phyloP scores from a whole-genome alignment of 2,797 vertebrate genomes.

The Syngnathus acus region DNA sequence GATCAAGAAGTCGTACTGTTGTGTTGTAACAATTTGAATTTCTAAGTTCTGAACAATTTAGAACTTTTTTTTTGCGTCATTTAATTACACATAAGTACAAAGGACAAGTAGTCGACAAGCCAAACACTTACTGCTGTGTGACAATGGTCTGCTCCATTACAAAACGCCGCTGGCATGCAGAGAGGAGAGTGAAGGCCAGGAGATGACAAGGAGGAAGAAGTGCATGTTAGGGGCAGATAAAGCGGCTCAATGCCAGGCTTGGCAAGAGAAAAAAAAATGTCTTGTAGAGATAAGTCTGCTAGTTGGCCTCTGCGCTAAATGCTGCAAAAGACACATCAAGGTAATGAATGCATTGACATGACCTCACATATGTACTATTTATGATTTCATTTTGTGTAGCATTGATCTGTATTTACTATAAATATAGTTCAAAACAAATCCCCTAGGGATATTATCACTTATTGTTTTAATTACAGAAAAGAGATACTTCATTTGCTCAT shows the following conservation, averaged over 20 bases:
- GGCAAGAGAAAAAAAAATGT: slow-evolving; percentile 29
- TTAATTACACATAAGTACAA: too few species aligned
- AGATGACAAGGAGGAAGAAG: slow-evolving; percentile 25
- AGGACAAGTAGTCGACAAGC: slow-evolving; percentile 12
- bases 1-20: too few species aligned
- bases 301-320: slow-evolving; percentile 30
- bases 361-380: too few species aligned
- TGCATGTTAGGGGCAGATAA: slow-evolving; percentile 59
- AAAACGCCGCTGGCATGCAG: slow-evolving; percentile 35
- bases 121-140: slow-evolving; percentile 60
- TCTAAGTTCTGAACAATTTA: too few species aligned
- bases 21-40: too few species aligned
- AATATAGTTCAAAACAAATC: too few species aligned
- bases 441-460: too few species aligned
- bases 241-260: slow-evolving; percentile 35
- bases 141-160: slow-evolving; percentile 53
- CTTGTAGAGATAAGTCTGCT: slow-evolving; percentile 58
- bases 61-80: too few species aligned
- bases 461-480: too few species aligned
- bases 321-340: slow-evolving; percentile 27
- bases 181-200: slow-evolving; percentile 30
- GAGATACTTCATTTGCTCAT: too few species aligned
- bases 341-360: slow-evolving; percentile 1
- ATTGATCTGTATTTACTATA: too few species aligned
- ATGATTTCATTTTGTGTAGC: too few species aligned